Conservation (phyloP, 1,140 invertebrate genomes). For the Drosophila teissieri region DNA sequence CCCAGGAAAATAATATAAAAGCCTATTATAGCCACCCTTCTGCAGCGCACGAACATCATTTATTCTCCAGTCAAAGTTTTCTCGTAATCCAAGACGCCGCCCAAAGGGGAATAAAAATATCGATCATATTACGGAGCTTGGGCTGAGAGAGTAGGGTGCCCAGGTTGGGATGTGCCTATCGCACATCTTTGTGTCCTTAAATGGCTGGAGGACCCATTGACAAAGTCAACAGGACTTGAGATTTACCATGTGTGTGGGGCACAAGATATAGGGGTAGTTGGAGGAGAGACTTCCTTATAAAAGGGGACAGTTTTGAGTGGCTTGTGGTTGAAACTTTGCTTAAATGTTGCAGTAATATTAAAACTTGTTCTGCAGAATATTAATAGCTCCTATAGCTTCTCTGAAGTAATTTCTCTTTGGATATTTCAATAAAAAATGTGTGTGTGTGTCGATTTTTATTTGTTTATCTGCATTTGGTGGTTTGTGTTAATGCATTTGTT, state of each 20-base stretch:
- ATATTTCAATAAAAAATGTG: background rate
- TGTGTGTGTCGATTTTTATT: too few species aligned
- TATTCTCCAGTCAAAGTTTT: constrained; percentile 25
- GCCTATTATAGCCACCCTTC: constrained; percentile 5
- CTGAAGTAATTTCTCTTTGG: too few species aligned
- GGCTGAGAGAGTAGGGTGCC: background rate
- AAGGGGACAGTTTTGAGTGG: background rate
- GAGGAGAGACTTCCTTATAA: background rate
- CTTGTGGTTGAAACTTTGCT: too few species aligned
- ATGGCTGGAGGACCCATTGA: constrained; percentile 24
- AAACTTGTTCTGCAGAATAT: too few species aligned
- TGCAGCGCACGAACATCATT: constrained; percentile 13
- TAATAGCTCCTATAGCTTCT: too few species aligned
- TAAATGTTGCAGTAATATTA: background rate
- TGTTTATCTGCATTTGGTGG: constrained; percentile 19
- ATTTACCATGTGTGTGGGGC: constrained; percentile 8
- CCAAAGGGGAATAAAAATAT: background rate
- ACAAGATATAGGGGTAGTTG: constrained; percentile 1
- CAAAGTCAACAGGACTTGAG: constrained; percentile 34
- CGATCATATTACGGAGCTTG: background rate
- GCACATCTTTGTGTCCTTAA: constrained; percentile 7
- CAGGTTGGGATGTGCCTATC: constrained; percentile 22
- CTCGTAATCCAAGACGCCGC: constrained; percentile 19
- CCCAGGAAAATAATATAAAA: constrained; percentile 6
- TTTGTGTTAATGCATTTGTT: constrained; percentile 33